Evolutionary conservation across 1,140 invertebrate genomes (phyloP).

Genomic region (Babylonia areolata): DNA sequence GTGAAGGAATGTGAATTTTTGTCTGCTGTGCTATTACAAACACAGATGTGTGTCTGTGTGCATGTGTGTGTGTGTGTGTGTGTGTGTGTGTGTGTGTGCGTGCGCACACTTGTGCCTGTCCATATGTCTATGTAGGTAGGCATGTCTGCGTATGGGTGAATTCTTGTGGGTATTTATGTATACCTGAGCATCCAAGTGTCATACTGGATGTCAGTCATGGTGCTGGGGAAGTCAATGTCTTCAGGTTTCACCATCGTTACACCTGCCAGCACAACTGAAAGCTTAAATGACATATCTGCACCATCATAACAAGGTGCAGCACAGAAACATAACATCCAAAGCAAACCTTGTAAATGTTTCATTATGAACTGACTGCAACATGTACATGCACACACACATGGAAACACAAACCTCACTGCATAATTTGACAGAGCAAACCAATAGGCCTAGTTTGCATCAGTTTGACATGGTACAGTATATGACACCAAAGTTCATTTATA

Average conservation of each 20-base stretch:
- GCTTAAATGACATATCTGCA: background rate
- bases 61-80: background rate
- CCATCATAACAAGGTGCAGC: background rate
- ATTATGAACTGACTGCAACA: too few species aligned
- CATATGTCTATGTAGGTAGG: background rate
- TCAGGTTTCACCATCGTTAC: slow-evolving; percentile 92
- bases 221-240: slow-evolving; percentile 89
- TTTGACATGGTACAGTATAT: too few species aligned
- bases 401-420: too few species aligned
- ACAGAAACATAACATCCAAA: too few species aligned
- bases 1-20: too few species aligned
- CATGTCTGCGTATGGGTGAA: background rate
- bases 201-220: slow-evolving; percentile 93
- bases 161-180: background rate
- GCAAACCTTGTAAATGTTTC: too few species aligned
- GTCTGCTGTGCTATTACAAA: too few species aligned
- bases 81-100: background rate
- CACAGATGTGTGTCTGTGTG: too few species aligned
- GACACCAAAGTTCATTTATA: too few species aligned
- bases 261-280: slow-evolving; percentile 74
- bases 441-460: too few species aligned
- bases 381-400: too few species aligned
- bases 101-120: background rate
- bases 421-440: too few species aligned
- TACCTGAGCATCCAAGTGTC: slow-evolving; percentile 93